These are phyloP conservation scores for Drosophila monieri DNA, from an alignment of 2,888 invertebrate species.

Conservation along the genomic window DNA sequence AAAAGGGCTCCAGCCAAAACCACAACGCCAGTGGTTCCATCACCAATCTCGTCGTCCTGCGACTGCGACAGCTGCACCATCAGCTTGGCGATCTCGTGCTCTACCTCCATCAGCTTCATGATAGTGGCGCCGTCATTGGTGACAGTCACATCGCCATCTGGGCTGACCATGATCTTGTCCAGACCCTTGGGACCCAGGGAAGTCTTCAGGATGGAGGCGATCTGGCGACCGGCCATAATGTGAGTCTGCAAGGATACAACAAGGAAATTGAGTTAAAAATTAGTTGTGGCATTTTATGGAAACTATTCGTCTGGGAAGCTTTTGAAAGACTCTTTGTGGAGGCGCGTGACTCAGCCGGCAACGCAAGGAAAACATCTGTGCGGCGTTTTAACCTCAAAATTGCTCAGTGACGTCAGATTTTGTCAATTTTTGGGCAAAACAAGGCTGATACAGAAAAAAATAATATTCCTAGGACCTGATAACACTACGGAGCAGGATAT, in stretches of 20 bases:
- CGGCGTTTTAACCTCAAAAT: slow-evolving; percentile 78
- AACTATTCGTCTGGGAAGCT: not conserved
- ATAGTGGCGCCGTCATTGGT: slow-evolving; percentile 99
- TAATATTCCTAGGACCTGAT: not conserved
- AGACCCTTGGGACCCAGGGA: slow-evolving; percentile 98
- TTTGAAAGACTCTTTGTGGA: slow-evolving; percentile 1
- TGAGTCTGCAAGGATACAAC: slow-evolving; percentile 90
- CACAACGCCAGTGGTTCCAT: slow-evolving; percentile 99
- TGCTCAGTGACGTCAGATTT: slow-evolving; percentile 39
- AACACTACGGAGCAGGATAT: not conserved
- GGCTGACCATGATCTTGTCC: slow-evolving; percentile 98
- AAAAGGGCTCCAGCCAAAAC: slow-evolving; percentile 92
- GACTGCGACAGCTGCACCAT: slow-evolving; percentile 99
- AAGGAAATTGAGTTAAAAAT: too few species aligned
- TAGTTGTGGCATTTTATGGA: too few species aligned
- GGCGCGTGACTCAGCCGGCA: slow-evolving; percentile 75
- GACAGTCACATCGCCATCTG: slow-evolving; percentile 98
- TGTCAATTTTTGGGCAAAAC: not conserved
- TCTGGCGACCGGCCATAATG: slow-evolving; percentile 97
- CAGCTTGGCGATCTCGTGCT: slow-evolving; percentile 98
- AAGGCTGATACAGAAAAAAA: not conserved
- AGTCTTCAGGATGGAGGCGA: slow-evolving; percentile 94
- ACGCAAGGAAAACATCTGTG: slow-evolving; percentile 63
- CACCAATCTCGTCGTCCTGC: slow-evolving; percentile 99
- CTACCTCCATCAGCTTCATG: slow-evolving; percentile 99